Evolutionary conservation across 2,888 invertebrate genomes (phyloP).

Genomic region (Andrena trimmerana): DNA sequence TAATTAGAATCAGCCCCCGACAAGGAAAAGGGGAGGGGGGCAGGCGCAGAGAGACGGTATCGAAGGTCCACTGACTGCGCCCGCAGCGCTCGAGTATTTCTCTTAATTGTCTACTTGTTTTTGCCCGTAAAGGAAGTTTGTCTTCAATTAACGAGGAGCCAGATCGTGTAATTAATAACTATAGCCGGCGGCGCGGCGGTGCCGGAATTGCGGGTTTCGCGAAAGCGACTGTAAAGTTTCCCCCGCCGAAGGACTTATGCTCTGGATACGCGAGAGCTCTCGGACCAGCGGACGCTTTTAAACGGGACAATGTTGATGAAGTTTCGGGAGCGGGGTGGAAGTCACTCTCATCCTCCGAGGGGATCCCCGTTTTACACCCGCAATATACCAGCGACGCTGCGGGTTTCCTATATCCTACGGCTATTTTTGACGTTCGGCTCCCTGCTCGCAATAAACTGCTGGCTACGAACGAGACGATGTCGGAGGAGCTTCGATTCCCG

Average conservation of each 20-base stretch:
- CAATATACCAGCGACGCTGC: constrained; percentile 8
- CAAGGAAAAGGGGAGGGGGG: constrained; percentile 1
- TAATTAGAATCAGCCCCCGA: constrained; percentile 57
- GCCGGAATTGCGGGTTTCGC: constrained; percentile 8
- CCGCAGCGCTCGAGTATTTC: constrained; percentile 26
- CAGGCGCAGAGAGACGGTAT: constrained; percentile 22
- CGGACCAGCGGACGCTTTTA: constrained; percentile 13
- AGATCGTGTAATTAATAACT: constrained; percentile 63
- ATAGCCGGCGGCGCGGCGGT: constrained; percentile 23
- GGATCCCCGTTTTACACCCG: background rate
- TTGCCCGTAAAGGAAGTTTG: constrained; percentile 55
- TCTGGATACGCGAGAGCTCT: background rate
- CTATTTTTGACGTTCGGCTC: constrained; percentile 20
- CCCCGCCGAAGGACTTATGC: constrained; percentile 14
- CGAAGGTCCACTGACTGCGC: constrained; percentile 34
- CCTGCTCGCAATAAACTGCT: constrained; percentile 14
- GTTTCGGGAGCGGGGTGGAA: constrained; percentile 4
- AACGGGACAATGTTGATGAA: constrained; percentile 45
- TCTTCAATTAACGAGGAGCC: constrained; percentile 60
- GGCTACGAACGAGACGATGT: background rate
- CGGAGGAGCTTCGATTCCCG: constrained; percentile 11
- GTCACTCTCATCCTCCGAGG: background rate
- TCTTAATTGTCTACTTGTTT: constrained; percentile 50
- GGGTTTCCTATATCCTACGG: constrained; percentile 18
- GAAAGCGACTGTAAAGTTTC: constrained; percentile 33